These are phyloP conservation scores for Asteroscopus sphinx DNA, from an alignment of 2,888 invertebrate genomes.

Conservation along the genomic window DNA sequence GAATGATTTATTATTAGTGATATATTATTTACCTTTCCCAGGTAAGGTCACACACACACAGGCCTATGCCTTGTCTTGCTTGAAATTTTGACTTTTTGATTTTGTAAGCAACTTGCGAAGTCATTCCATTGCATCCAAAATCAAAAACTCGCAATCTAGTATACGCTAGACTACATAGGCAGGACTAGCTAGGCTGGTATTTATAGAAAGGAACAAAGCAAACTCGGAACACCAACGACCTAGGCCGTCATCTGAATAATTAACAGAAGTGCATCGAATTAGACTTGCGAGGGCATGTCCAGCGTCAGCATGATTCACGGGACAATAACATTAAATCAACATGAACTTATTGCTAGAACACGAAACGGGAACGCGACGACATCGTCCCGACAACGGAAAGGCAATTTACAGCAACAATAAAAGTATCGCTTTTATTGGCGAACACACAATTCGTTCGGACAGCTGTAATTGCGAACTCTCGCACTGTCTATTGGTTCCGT, in stretches of 20 bases:
- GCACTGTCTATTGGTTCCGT: conserved; percentile 83
- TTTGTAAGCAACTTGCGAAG: background rate
- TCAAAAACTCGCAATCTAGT: conserved; percentile 5
- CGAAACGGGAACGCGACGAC: conserved; percentile 75
- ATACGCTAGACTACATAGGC: too few relatives aligned
- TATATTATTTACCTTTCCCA: too few relatives aligned
- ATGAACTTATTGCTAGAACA: conserved; percentile 74
- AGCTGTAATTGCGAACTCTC: conserved; percentile 86
- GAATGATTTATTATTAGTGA: too few relatives aligned
- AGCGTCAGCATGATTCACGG: conserved; percentile 60
- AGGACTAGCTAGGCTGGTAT: too few relatives aligned
- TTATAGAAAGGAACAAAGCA: conserved; percentile 19
- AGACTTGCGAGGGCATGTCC: conserved; percentile 20
- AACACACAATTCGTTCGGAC: conserved; percentile 86
- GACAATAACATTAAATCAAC: conserved; percentile 80
- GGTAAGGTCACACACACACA: too few relatives aligned
- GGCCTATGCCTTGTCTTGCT: background rate
- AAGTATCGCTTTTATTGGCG: conserved; percentile 87
- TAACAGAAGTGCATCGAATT: conserved; percentile 46
- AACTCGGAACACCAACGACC: background rate
- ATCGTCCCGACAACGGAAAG: conserved; percentile 73
- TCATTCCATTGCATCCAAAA: background rate
- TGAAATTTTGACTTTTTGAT: background rate
- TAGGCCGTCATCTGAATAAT: conserved; percentile 33
- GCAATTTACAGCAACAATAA: conserved; percentile 86